Percentiles rank a stretch among this genome's conserved stretches.
phyloP scores from a whole-genome alignment of 2,797 vertebrate species.

The Dendrocincla fuliginosa region DNA sequence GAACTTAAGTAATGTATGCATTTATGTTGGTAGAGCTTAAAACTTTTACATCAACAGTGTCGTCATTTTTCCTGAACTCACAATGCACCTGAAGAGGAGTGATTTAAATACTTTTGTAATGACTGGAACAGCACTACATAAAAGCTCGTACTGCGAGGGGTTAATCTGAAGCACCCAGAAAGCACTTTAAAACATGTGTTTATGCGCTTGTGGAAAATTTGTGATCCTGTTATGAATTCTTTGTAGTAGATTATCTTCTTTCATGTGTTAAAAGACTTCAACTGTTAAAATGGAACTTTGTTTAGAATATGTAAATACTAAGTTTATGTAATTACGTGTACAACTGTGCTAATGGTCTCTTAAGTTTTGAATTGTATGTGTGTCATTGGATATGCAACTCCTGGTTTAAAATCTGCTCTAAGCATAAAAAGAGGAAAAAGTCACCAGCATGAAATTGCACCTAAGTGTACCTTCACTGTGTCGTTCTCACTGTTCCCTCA shows the following conservation, averaged over 20 bases:
- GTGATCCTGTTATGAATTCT: slow-evolving; percentile 70
- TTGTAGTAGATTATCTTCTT: slow-evolving; percentile 71
- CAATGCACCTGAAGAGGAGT: slow-evolving; percentile 59
- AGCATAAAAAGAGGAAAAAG: slow-evolving; percentile 60
- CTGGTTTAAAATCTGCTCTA: slow-evolving; percentile 67
- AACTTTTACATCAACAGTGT: slow-evolving; percentile 47
- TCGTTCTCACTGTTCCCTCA: slow-evolving; percentile 59
- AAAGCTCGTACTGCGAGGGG: slow-evolving; percentile 48
- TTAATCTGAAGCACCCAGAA: slow-evolving; percentile 74
- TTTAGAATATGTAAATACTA: slow-evolving; percentile 74
- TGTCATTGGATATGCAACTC: slow-evolving; percentile 74
- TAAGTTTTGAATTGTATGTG: slow-evolving; percentile 68
- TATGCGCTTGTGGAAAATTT: slow-evolving; percentile 71
- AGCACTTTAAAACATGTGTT: slow-evolving; percentile 75
- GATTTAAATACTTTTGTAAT: slow-evolving; percentile 38
- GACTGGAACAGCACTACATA: slow-evolving; percentile 60
- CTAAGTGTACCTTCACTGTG: slow-evolving; percentile 74
- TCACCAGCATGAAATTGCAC: slow-evolving; percentile 80
- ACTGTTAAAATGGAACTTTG: slow-evolving; percentile 72
- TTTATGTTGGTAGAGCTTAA: slow-evolving; percentile 67
- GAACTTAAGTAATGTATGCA: slow-evolving; percentile 66
- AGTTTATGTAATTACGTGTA: slow-evolving; percentile 75
- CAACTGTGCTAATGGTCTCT: slow-evolving; percentile 70
- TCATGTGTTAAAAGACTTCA: slow-evolving; percentile 72
- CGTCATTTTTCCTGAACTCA: slow-evolving; percentile 57